Evolutionary conservation across 2,113 vertebrate genomes (phyloP), one percentile per base, ranked within the genome.

Genomic region (Thunnus thynnus): DNA sequence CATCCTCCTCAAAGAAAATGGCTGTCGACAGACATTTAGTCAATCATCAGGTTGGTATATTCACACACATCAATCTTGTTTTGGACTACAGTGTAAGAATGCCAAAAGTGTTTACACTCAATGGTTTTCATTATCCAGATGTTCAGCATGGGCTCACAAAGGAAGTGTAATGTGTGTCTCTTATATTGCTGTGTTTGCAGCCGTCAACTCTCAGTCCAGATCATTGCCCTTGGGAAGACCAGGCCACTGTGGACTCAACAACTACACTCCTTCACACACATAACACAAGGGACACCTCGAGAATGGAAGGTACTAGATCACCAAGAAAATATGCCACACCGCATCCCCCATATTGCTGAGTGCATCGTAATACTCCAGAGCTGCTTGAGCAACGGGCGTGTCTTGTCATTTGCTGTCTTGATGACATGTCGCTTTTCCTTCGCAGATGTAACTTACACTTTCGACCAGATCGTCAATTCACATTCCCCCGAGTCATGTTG

Each of bases 401-500:
- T 48, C 70, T 64, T 36, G 13, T 3, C 5, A 5, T 50, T 48
- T 61, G 13, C 50, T n/a, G 4, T 52, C 82, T 11, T 54, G 2
- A 16, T 46, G 27, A 44, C 27, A 11, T 73, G 14, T 5, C 13
- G 14, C 54, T 81, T 57, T 41, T 27, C 25, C 41, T 75, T 61
- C 52, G 72, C 87, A 98, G 98, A 98, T 89, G 94, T 96, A 82
- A 97, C 97, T 0, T 96, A 94, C 73, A 95, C 92, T 82, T 95
- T 98, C 55, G 96, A 96, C 80, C 96, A 96, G 84, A 93, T 97
- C 72, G 84, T 97, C 88, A 95, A 91, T 57, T 92, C 94, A 50
- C 97, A 96, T 73, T 97, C 94, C 70, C 97, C 97, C 0, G 97
- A 99, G 91, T 94, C 96, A 0, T 99, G 97, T 94, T 93, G 96